These are phyloP conservation scores for Andrena cerasifolii DNA, from an alignment of 1,140 invertebrate species.

Conservation along the genomic window DNA sequence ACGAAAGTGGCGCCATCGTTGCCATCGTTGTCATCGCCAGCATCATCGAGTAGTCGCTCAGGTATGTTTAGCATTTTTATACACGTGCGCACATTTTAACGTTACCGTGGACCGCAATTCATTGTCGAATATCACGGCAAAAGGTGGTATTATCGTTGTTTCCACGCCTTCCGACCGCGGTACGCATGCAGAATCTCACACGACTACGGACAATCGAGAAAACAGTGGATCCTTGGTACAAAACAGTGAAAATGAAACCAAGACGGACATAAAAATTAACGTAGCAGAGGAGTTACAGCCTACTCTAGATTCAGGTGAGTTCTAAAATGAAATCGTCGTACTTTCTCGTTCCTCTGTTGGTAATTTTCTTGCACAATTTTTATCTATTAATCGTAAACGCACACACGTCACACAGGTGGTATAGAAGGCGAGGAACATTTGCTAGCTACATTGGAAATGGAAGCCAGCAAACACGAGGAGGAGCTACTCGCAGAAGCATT, in stretches of 20 bases:
- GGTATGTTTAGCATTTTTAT: background rate
- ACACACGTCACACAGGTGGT: too few species aligned
- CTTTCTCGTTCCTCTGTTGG: background rate
- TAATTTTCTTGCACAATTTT: background rate
- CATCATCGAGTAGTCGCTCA: background rate
- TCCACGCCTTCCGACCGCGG: background rate
- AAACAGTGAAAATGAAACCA: constrained; percentile 63
- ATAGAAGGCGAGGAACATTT: constrained; percentile 80
- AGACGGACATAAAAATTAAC: constrained; percentile 61
- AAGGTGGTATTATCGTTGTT: background rate
- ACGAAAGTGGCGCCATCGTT: background rate
- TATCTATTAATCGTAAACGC: background rate
- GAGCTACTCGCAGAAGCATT: constrained; percentile 80
- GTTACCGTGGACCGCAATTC: background rate
- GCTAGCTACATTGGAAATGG: constrained; percentile 78
- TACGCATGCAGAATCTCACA: background rate
- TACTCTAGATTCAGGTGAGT: constrained; percentile 73
- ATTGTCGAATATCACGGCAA: background rate
- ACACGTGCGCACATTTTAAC: too few species aligned
- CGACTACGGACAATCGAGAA: background rate
- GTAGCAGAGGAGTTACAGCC: constrained; percentile 73
- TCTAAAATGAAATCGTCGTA: constrained; percentile 14
- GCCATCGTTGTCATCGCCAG: background rate
- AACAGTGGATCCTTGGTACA: background rate
- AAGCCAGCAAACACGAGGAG: constrained; percentile 79